These are phyloP conservation scores for Macrochelys suwanniensis DNA, from an alignment of 2,797 vertebrate genomes.

Conservation along the genomic window DNA sequence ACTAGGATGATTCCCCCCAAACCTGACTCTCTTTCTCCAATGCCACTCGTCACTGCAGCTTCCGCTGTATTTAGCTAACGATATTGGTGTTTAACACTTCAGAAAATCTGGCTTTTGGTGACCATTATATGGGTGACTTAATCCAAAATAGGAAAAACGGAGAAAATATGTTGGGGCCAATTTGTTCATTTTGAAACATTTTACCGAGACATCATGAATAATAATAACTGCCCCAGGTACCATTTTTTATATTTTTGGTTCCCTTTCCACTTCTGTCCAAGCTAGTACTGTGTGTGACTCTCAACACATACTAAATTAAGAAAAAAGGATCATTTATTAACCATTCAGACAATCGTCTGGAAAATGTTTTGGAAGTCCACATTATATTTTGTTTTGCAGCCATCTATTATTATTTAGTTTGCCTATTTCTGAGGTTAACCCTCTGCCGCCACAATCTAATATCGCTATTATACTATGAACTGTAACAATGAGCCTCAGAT, in stretches of 20 bases:
- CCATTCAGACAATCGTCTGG: not conserved
- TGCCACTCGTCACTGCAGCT: not conserved
- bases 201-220: not conserved
- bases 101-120: accelerated
- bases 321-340: not conserved
- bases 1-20: not conserved
- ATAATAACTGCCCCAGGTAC: not conserved
- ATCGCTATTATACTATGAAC: not conserved
- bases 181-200: not conserved
- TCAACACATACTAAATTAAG: not conserved
- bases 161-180: not conserved
- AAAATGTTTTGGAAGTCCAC: not conserved
- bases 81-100: not conserved
- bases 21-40: not conserved
- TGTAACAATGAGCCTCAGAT: not conserved
- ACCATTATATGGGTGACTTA: not conserved
- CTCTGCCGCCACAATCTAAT: not conserved
- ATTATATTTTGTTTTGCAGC: not conserved
- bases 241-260: not conserved
- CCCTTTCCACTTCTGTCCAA: not conserved
- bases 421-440: not conserved
- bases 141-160: not conserved
- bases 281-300: not conserved
- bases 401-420: not conserved
- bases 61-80: not conserved